Percentiles rank a stretch among this genome's conserved stretches.
phyloP scores from a whole-genome alignment of 2,888 invertebrate species.

The Didymodactylos carnosus region DNA sequence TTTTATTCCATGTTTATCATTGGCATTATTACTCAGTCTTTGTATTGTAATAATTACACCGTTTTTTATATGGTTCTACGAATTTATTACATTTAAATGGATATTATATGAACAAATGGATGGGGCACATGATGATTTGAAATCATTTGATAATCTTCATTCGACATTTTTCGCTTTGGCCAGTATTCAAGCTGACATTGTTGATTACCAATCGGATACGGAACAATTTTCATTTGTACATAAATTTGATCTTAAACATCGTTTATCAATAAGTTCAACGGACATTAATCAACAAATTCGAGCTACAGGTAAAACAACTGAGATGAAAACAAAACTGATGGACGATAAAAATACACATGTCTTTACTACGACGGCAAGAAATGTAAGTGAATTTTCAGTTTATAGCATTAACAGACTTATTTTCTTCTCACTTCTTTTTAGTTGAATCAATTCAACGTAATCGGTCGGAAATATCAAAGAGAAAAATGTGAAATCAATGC shows the following conservation, averaged over 20 bases:
- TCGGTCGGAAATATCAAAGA: no score
- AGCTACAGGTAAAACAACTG: no score
- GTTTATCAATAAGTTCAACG: not conserved
- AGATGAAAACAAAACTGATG: no score
- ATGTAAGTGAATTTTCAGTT: no score
- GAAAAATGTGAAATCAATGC: no score
- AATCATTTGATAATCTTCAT: not conserved
- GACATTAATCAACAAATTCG: no score
- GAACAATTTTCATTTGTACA: not conserved
- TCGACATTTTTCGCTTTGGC: not conserved
- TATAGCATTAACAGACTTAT: no score
- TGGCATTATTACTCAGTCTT: not conserved
- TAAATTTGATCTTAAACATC: not conserved
- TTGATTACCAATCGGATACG: not conserved
- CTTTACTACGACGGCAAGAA: no score
- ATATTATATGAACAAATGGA: not conserved
- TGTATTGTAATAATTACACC: not conserved
- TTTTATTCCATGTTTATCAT: not conserved
- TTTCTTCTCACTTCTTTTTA: no score
- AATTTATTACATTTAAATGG: not conserved
- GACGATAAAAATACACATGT: no score
- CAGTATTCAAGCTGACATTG: not conserved
- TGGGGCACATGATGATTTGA: not conserved
- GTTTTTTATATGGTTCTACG: not conserved
- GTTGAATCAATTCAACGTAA: no score